Base-by-base conservation (phyloP, 2,888 invertebrate species). In the Melinopterus prodromus region DNA sequence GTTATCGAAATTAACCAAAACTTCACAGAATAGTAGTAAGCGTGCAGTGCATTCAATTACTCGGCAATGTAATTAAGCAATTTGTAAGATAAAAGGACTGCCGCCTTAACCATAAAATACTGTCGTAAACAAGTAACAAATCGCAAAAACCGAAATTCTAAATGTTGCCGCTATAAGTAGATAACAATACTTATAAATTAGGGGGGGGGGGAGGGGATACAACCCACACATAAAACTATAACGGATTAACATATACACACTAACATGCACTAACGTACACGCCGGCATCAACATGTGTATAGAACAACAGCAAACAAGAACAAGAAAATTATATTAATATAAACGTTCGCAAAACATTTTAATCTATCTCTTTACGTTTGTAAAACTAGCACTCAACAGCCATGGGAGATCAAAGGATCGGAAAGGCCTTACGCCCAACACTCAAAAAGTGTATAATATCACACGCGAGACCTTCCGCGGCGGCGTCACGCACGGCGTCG, bases 391-490 rank as follows among this genome's bases (percentile, higher is more conserved):
- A 69, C 35, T 77, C 72, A 16, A 38, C 74, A 36, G 71, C 35
- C 16, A 76, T 70, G 36, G 37, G 16, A 53, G 38, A 72, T 78
- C 75, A 80, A 36, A 71, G 35, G 71, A 71, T 74, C 36, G 35
- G 35, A 74, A n/a, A n/a, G 37, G 7, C 36, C 7, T 74, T 12
- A 36, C 35, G 35, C 37, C 37, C 35, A 71, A 12, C 7, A 36
- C 35, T 74, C 36, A 74, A 12, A 74, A 36, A 26, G 16, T 76
- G 76, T 80, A 80, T 35, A 80, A 71, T 35, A 80, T 78, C 37
- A 80, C 80, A 72, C 76, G 78, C 74, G 80, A 80, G 15, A 80
- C 77, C 77, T 77, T 71, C 53, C 77, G 76, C 16, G 80, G 80
- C 14, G 80, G 80, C 6, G 80, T 80, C 16, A 80, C 80, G 70